Conservation (phyloP, 2,113 vertebrate species). For the Cepphus grylle region DNA sequence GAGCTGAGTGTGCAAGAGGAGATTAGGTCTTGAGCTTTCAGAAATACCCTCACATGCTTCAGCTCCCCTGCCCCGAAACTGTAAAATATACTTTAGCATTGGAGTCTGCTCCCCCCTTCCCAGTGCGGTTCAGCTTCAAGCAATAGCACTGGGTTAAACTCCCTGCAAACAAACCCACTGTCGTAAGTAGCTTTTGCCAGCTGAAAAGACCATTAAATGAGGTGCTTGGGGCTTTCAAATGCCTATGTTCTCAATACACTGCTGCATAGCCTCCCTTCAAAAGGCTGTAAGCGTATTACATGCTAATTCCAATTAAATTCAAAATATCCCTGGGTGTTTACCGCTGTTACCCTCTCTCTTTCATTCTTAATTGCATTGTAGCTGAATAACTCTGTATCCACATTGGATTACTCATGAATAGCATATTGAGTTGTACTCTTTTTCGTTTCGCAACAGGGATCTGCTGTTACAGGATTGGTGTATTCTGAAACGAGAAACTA, state of each 20-base stretch:
- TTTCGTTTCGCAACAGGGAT: not conserved
- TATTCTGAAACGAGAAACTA: not conserved
- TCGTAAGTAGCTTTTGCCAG: slow-evolving; percentile 46
- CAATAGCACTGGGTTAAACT: slow-evolving; percentile 45
- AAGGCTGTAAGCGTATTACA: slow-evolving; percentile 24
- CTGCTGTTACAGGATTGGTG: not conserved
- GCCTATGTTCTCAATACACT: not conserved
- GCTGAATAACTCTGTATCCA: slow-evolving; percentile 14
- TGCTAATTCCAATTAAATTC: slow-evolving; percentile 56
- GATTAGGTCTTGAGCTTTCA: not conserved
- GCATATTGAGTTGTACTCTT: not conserved
- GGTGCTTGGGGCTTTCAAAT: slow-evolving; percentile 39
- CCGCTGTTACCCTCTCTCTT: slow-evolving; percentile 34
- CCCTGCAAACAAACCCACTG: slow-evolving; percentile 41
- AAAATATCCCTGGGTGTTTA: slow-evolving; percentile 48
- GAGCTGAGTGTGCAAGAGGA: not conserved
- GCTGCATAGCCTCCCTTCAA: slow-evolving; percentile 19
- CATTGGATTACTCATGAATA: slow-evolving; percentile 3
- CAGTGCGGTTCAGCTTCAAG: slow-evolving; percentile 20
- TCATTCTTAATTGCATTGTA: slow-evolving; percentile 26
- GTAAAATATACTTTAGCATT: not conserved
- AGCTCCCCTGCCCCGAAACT: not conserved
- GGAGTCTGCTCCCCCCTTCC: not conserved
- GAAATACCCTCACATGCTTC: not conserved
- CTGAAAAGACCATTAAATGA: slow-evolving; percentile 62